These are phyloP conservation scores for Drosophila tripunctata DNA, from an alignment of 2,888 invertebrate genomes.

Conservation along the genomic window DNA sequence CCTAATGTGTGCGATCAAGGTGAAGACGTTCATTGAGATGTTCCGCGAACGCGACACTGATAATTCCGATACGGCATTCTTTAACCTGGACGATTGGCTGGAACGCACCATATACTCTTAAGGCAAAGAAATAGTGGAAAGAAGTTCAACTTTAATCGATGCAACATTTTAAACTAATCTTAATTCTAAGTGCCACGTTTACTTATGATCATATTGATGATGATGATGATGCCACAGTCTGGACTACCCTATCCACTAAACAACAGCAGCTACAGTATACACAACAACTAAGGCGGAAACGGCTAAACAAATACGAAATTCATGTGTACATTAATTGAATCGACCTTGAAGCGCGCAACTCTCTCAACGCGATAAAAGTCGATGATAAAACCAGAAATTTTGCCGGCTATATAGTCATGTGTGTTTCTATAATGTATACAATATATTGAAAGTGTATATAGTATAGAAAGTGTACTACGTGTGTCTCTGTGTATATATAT, in stretches of 20 bases:
- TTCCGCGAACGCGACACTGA: slow-evolving; percentile 91
- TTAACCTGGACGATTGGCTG: slow-evolving; percentile 96
- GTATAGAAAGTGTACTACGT: background rate
- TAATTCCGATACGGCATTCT: slow-evolving; percentile 90
- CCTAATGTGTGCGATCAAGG: slow-evolving; percentile 95
- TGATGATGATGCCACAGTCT: slow-evolving; percentile 22
- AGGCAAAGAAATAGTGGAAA: background rate
- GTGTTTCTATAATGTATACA: slow-evolving; percentile 20
- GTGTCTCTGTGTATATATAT: slow-evolving; percentile 4
- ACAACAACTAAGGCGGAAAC: slow-evolving; percentile 58
- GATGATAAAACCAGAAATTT: slow-evolving; percentile 2
- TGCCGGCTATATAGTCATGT: slow-evolving; percentile 26
- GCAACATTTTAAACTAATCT: slow-evolving; percentile 48
- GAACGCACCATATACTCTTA: slow-evolving; percentile 95
- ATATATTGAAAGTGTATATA: background rate
- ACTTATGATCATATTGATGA: slow-evolving; percentile 54
- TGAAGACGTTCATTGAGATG: slow-evolving; percentile 97
- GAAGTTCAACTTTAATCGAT: slow-evolving; percentile 20
- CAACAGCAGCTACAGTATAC: slow-evolving; percentile 17
- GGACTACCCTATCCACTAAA: slow-evolving; percentile 45
- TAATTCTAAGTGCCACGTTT: slow-evolving; percentile 68
- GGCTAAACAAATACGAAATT: too few species aligned
- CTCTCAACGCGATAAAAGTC: slow-evolving; percentile 28
- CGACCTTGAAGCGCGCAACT: slow-evolving; percentile 57
- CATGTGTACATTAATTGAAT: slow-evolving; percentile 51